Percentiles rank a stretch among this genome's conserved stretches.
Evolutionary conservation across 2,797 vertebrate genomes (phyloP).

Genomic region (Mormyrus proboscirostris): DNA sequence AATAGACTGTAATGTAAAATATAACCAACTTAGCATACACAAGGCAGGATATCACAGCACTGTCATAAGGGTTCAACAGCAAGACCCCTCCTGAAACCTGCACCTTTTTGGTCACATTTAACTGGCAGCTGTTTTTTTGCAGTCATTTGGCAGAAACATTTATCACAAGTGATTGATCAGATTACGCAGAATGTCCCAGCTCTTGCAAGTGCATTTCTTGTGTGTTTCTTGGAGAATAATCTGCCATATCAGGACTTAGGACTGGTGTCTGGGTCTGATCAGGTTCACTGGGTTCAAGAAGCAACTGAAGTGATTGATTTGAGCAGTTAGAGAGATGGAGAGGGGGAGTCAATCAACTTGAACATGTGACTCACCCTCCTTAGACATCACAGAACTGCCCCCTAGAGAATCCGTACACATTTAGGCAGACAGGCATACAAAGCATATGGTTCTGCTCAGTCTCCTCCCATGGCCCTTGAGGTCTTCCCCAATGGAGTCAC

Average conservation of each 20-base stretch:
- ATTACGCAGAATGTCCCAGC: background rate
- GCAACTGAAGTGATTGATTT: background rate
- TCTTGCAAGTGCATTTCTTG: background rate
- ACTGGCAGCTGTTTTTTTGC: background rate
- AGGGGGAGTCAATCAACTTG: background rate
- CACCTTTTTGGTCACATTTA: background rate
- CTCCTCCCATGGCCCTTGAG: background rate
- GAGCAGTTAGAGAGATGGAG: background rate
- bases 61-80: background rate
- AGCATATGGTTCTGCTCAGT: background rate
- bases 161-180: conserved; percentile 1
- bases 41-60: background rate
- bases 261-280: background rate
- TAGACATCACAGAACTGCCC: background rate
- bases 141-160: background rate
- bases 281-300: background rate
- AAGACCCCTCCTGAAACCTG: background rate
- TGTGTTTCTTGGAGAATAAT: background rate
- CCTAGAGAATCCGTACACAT: background rate
- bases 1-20: background rate
- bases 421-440: background rate
- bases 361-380: background rate
- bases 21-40: background rate
- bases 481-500: background rate
- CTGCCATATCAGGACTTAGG: background rate